These are phyloP conservation scores for Bucco capensis DNA, from an alignment of 2,113 vertebrate genomes.

Conservation along the genomic window DNA sequence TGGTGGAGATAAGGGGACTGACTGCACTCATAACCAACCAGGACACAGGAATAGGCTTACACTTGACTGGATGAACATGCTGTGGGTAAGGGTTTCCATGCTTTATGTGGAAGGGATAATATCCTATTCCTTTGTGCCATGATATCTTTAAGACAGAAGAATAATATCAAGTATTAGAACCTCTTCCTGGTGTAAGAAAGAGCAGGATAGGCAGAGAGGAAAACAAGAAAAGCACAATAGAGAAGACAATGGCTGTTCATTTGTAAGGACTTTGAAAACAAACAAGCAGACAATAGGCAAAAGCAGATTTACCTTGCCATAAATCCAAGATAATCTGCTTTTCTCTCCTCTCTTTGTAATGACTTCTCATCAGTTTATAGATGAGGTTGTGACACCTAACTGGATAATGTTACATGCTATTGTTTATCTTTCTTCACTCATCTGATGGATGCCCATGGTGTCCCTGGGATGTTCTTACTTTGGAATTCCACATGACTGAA, in stretches of 20 bases:
- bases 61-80: background rate
- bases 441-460: background rate
- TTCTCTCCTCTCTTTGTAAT: conserved; percentile 49
- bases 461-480: background rate
- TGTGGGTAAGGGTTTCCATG: background rate
- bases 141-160: background rate
- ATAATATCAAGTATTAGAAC: background rate
- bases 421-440: conserved; percentile 18
- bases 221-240: background rate
- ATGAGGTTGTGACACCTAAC: background rate
- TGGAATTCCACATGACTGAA: background rate
- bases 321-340: conserved; percentile 66
- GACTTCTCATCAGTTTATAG: conserved; percentile 65
- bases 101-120: background rate
- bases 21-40: background rate
- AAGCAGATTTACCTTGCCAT: conserved; percentile 44
- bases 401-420: background rate
- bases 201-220: background rate
- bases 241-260: conserved; percentile 13
- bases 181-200: background rate
- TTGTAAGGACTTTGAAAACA: conserved; percentile 43
- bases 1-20: background rate
- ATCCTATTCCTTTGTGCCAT: background rate
- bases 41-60: background rate
- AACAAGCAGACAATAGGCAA: conserved; percentile 21